Evolutionary conservation across 2,888 invertebrate species (phyloP).

Genomic region (Calliphora vomitoria): DNA sequence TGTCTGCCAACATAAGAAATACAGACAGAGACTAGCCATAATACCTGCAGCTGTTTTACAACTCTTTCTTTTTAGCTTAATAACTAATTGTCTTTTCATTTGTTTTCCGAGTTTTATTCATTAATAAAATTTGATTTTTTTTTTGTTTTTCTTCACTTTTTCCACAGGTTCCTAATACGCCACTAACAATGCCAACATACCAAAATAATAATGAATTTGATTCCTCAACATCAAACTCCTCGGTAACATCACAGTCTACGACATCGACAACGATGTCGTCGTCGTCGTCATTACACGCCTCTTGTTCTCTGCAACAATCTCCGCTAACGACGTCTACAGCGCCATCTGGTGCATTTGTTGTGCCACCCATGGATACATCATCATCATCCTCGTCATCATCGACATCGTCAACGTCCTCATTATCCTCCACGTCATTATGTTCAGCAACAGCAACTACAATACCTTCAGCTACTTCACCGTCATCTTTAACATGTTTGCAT

Average conservation of each 20-base stretch:
- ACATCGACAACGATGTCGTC: slow-evolving; percentile 64
- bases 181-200: slow-evolving; percentile 80
- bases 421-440: slow-evolving; percentile 51
- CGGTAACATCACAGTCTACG: slow-evolving; percentile 45
- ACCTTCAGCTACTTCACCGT: slow-evolving; percentile 70
- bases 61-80: slow-evolving; percentile 37
- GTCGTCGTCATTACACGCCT: slow-evolving; percentile 62
- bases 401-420: slow-evolving; percentile 36
- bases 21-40: neutral
- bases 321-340: slow-evolving; percentile 57
- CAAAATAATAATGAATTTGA: slow-evolving; percentile 78
- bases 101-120: slow-evolving; percentile 50
- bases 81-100: slow-evolving; percentile 70
- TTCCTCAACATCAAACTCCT: slow-evolving; percentile 71
- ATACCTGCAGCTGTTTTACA: slow-evolving; percentile 1
- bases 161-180: slow-evolving; percentile 84
- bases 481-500: slow-evolving; percentile 81
- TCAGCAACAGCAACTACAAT: slow-evolving; percentile 62
- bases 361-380: slow-evolving; percentile 64
- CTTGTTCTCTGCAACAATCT: slow-evolving; percentile 64
- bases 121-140: slow-evolving; percentile 45
- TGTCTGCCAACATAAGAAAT: neutral
- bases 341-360: slow-evolving; percentile 69
- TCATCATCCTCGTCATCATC: slow-evolving; percentile 52
- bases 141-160: slow-evolving; percentile 43